Conservation (phyloP, 2,888 invertebrate genomes). For the Eumacrocentrus americanus region DNA sequence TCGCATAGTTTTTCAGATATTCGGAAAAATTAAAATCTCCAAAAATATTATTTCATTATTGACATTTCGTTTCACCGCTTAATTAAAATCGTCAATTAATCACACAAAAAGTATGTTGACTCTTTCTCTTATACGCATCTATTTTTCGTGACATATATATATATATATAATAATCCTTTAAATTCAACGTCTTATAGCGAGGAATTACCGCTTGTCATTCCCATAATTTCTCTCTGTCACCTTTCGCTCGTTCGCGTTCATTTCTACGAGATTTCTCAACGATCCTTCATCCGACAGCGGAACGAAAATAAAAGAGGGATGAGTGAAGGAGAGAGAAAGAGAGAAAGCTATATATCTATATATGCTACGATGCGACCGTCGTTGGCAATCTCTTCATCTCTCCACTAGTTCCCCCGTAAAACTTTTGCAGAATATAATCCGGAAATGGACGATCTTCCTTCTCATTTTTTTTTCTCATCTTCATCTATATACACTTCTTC, state of each 20-base stretch:
- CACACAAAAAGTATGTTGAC: no score
- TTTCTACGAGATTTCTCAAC: conserved; percentile 17
- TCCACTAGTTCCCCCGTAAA: conserved; percentile 13
- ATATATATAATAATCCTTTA: conserved; percentile 1
- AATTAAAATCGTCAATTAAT: no score
- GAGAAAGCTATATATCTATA: no score
- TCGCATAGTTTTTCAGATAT: no score
- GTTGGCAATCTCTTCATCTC: conserved; percentile 19
- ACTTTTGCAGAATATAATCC: conserved; percentile 4
- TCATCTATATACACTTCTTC: no score
- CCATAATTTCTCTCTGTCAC: conserved; percentile 18
- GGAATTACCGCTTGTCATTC: conserved; percentile 8
- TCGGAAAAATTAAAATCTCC: no score
- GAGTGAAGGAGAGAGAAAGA: no score
- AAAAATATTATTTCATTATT: no score
- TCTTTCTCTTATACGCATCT: no score
- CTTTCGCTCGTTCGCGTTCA: conserved; percentile 21
- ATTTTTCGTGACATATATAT: no score
- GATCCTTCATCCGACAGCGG: conserved; percentile 15
- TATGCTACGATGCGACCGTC: background rate
- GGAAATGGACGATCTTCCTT: conserved; percentile 6
- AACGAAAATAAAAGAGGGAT: background rate
- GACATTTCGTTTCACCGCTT: no score
- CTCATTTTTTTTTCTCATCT: background rate
- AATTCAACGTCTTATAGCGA: background rate